Evolutionary conservation across 2,888 invertebrate genomes (phyloP).

Genomic region (Ornithoptera priamus): DNA sequence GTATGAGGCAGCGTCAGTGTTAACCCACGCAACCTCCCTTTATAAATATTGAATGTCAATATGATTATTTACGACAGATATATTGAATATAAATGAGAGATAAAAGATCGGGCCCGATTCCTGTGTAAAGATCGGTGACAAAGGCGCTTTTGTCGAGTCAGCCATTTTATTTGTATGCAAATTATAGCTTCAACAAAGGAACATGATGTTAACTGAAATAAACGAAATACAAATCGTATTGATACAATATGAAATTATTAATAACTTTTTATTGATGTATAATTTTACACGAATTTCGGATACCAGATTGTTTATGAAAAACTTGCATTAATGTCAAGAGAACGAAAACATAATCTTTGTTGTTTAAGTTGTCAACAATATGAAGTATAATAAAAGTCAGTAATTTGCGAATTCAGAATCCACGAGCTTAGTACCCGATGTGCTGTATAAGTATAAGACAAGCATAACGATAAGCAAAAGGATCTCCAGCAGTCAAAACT

Average conservation of each 20-base stretch:
- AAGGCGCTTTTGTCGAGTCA: conserved; percentile 72
- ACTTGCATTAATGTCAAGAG: background rate
- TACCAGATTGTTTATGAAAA: background rate
- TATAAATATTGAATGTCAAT: conserved; percentile 77
- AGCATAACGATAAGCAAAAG: background rate
- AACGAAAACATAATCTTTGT: background rate
- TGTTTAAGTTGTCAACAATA: too few relatives aligned
- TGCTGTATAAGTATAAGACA: too few relatives aligned
- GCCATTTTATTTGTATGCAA: conserved; percentile 77
- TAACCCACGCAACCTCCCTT: conserved; percentile 73
- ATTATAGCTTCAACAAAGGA: conserved; percentile 58
- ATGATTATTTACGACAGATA: conserved; percentile 72
- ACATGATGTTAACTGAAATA: conserved; percentile 45
- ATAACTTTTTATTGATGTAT: conserved; percentile 9
- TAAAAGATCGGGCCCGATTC: conserved; percentile 68
- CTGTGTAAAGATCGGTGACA: conserved; percentile 69
- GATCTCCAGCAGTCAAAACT: conserved; percentile 13
- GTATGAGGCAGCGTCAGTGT: conserved; percentile 33
- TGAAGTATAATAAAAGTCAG: too few relatives aligned
- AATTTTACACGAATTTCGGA: background rate
- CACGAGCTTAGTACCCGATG: too few relatives aligned
- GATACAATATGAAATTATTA: conserved; percentile 23
- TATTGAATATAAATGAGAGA: conserved; percentile 76
- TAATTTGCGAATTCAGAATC: too few relatives aligned
- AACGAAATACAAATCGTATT: conserved; percentile 33